These are phyloP conservation scores for Morus bassanus DNA, from an alignment of 2,797 vertebrate genomes.

Conservation along the genomic window DNA sequence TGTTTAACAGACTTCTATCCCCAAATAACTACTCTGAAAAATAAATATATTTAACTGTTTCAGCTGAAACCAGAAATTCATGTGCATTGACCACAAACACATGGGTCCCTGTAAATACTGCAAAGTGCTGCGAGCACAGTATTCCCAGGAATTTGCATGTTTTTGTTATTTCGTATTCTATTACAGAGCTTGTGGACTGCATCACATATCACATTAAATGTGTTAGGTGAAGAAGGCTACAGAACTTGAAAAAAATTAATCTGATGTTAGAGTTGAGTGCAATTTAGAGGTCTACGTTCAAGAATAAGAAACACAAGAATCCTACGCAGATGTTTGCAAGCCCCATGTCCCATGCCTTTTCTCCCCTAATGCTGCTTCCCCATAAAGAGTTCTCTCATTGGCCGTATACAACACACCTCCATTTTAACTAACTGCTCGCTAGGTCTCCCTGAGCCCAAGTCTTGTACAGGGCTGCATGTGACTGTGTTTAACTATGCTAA, in stretches of 20 bases:
- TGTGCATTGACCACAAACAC: neutral
- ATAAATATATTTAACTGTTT: slow-evolving; percentile 44
- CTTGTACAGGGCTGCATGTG: neutral
- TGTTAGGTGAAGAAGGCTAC: neutral
- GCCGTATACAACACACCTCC: neutral
- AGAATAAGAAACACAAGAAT: neutral
- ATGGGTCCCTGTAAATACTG: neutral
- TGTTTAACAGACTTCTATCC: slow-evolving; percentile 63
- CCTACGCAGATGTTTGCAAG: neutral
- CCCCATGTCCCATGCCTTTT: neutral
- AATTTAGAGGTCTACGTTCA: neutral
- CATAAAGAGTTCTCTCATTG: neutral
- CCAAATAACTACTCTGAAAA: slow-evolving; percentile 63
- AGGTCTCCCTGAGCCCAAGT: neutral
- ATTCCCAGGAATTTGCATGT: neutral
- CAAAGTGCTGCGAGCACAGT: neutral
- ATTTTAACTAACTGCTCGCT: neutral
- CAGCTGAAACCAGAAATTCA: slow-evolving; percentile 44
- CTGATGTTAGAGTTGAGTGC: neutral
- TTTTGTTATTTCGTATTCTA: slow-evolving; percentile 51
- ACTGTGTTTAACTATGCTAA: neutral
- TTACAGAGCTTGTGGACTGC: slow-evolving; percentile 59
- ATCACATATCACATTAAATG: neutral
- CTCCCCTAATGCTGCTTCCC: neutral
- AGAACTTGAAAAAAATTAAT: neutral